Conservation (phyloP, 1,140 invertebrate genomes). For the Lepidurus couesii region DNA sequence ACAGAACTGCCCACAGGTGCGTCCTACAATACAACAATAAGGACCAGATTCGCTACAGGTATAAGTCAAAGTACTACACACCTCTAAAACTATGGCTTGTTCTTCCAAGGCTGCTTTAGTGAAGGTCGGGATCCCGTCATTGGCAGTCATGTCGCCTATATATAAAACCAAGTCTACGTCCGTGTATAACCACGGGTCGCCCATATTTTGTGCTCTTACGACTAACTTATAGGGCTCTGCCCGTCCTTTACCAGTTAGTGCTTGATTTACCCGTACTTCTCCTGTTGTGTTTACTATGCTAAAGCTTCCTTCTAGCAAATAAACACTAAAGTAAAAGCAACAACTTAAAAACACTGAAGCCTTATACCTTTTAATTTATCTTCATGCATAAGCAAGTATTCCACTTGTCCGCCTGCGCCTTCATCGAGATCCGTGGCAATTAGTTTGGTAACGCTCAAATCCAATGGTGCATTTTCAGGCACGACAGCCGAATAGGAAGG, state of each 20-base stretch:
- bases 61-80: constrained; percentile 39
- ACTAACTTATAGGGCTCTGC: constrained; percentile 64
- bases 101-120: constrained; percentile 64
- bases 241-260: constrained; percentile 67
- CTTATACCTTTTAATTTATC: constrained; percentile 59
- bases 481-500: constrained; percentile 52
- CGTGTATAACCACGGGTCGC: constrained; percentile 53
- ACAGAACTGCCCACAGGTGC: constrained; percentile 66
- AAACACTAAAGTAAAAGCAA: constrained; percentile 29
- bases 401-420: constrained; percentile 58
- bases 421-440: constrained; percentile 71
- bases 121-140: constrained; percentile 73
- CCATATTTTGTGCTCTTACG: constrained; percentile 64
- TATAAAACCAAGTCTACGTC: constrained; percentile 61
- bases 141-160: constrained; percentile 73
- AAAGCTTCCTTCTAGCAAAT: constrained; percentile 52
- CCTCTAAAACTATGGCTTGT: constrained; percentile 62
- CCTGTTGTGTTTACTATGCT: constrained; percentile 61
- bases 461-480: constrained; percentile 64
- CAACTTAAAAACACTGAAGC: constrained; percentile 37
- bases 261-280: constrained; percentile 56
- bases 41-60: constrained; percentile 27
- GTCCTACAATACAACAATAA: constrained; percentile 49
- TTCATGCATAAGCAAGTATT: constrained; percentile 64
- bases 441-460: constrained; percentile 63